Base-by-base conservation (phyloP, 2,888 invertebrate genomes). In the Therioaphis trifolii region DNA sequence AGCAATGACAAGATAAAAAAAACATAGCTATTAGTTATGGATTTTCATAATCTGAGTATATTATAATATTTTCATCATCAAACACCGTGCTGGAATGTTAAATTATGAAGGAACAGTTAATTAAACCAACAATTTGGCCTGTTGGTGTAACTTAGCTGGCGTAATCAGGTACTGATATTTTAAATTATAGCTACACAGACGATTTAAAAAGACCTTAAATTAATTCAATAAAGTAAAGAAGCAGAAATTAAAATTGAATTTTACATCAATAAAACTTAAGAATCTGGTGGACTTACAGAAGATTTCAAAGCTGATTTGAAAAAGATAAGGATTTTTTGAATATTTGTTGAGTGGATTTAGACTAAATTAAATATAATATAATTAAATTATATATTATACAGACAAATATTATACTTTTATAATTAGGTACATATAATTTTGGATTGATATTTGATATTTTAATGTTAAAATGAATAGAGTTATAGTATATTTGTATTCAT, bases 221-320 rank as follows among this genome's bases (percentile, higher is more conserved):
- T 12, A 52, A 58, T 29, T 68, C 40, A 52, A 68, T 68, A 66
- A 4, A 66, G 29, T 77, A 18, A 69, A 55, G 24, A 79, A 79
- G 43, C 27, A 43, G n/a, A 55, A 43, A 69, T 79, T 27, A 69
- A 79, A 77, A 63, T 3, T 18, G 14, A 76, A 46, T 63, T 76
- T 43, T 5, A 77, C 18, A 35, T 66, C 18, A n/a, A 49, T 63
- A 9, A 63, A 49, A 61, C 29, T 66, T 29, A 55, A 14, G 3
- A 55, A 55, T 7, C 14, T 52, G 77, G 77, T 66, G 77, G 77
- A 78, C 77, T 78, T 66, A 66, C n/a, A 52, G 77, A 66, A 77
- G 77, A 77, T 77, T 35, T 78, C 24, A 21, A 43, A 61, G 27
- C 52, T 77, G 66, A 66, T 24, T 52, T 35, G n/a, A 14, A 63